Evolutionary conservation across 2,113 vertebrate species (phyloP).

Genomic region (Ariopsis seemanni): DNA sequence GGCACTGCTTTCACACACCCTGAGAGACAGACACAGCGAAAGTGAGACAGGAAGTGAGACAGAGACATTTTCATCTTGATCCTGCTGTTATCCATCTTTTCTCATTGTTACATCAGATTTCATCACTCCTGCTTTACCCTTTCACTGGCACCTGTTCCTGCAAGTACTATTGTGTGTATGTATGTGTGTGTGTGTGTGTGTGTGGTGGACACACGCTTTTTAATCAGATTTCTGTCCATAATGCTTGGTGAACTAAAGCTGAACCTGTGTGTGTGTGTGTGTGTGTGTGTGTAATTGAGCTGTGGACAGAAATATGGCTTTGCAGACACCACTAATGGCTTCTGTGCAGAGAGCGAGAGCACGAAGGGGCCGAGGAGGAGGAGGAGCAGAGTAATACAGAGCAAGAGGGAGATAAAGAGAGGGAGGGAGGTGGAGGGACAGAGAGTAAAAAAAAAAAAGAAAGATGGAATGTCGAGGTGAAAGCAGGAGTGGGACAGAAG

Average conservation of each 20-base stretch:
- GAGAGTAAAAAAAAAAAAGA: slow-evolving; percentile 10
- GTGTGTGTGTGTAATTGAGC: slow-evolving; percentile 56
- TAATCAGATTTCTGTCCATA: no score
- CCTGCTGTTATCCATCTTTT: slow-evolving; percentile 72
- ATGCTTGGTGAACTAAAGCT: no score
- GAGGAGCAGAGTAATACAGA: slow-evolving; percentile 32
- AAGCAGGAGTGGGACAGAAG: neutral
- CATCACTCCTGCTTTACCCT: slow-evolving; percentile 68
- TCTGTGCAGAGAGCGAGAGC: slow-evolving; percentile 43
- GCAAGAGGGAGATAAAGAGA: slow-evolving; percentile 22
- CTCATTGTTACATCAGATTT: slow-evolving; percentile 78
- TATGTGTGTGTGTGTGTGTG: slow-evolving; percentile 45
- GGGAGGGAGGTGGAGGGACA: slow-evolving; percentile 15
- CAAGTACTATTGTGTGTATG: slow-evolving; percentile 16
- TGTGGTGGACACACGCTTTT: no score
- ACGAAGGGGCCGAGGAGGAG: slow-evolving; percentile 24
- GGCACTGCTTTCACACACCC: neutral
- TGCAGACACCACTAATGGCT: slow-evolving; percentile 54
- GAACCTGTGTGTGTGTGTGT: slow-evolving; percentile 23
- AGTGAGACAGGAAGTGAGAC: slow-evolving; percentile 57
- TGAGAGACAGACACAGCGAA: slow-evolving; percentile 54
- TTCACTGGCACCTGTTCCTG: slow-evolving; percentile 42
- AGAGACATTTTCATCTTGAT: slow-evolving; percentile 68
- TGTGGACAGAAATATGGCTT: slow-evolving; percentile 60
- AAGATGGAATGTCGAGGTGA: slow-evolving; percentile 21